Percentiles rank a stretch among this genome's conserved stretches.
These are phyloP conservation scores for Druon quercuslanigerum DNA, from an alignment of 1,140 invertebrate genomes.

Conservation along the genomic window DNA sequence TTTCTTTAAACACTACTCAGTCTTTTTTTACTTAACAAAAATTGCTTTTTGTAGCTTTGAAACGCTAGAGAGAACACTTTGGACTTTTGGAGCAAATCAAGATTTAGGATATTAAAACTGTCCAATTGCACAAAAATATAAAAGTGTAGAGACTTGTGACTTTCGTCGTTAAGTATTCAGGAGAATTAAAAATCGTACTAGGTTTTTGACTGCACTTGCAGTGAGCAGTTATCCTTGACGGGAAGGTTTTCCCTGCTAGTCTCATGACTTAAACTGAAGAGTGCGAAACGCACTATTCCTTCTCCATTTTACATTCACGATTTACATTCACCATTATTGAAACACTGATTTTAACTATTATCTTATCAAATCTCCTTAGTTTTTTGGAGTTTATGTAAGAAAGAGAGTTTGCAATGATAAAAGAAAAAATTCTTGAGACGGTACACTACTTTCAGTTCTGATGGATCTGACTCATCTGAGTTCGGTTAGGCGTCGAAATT, in stretches of 20 bases:
- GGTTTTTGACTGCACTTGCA: not conserved
- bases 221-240: constrained; percentile 23
- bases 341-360: not conserved
- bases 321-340: not conserved
- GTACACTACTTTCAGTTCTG: not conserved
- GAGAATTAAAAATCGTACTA: constrained; percentile 15
- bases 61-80: too few species aligned
- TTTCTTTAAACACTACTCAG: constrained; percentile 14
- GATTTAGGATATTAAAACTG: not conserved
- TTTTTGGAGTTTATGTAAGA: not conserved
- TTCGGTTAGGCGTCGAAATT: not conserved
- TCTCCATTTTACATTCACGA: not conserved
- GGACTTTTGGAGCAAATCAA: not conserved
- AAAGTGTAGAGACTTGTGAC: not conserved
- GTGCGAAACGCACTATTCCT: constrained; percentile 12
- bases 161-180: not conserved
- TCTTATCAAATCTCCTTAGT: not conserved
- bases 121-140: not conserved
- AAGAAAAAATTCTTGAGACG: not conserved
- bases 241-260: constrained; percentile 7
- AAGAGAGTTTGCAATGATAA: not conserved
- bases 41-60: not conserved
- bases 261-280: constrained; percentile 18
- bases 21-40: not conserved
- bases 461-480: not conserved